Percentiles rank a stretch among this genome's conserved stretches.
Conservation (phyloP, 2,888 invertebrate genomes). For the Plebejus melissa region DNA sequence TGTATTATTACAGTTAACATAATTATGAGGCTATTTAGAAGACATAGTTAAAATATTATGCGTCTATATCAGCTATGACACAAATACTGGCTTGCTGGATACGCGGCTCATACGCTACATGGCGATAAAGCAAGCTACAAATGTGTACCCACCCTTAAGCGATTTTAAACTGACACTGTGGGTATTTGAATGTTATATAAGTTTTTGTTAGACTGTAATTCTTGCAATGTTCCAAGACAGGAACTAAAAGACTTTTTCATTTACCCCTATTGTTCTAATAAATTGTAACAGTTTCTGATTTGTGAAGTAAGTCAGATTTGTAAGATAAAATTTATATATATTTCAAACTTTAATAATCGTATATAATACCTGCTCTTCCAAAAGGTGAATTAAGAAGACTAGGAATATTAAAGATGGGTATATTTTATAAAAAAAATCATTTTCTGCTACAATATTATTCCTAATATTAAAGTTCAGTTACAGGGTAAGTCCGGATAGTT, state of each 20-base stretch:
- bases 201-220: background rate
- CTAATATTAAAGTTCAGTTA: too few species aligned
- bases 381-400: background rate
- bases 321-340: background rate
- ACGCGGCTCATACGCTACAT: background rate
- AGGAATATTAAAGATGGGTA: too few species aligned
- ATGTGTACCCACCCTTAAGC: slow-evolving; percentile 39
- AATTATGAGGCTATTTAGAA: too few species aligned
- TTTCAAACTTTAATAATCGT: background rate
- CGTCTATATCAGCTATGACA: too few species aligned
- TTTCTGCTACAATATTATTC: too few species aligned
- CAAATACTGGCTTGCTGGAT: too few species aligned
- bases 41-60: too few species aligned
- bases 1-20: too few species aligned
- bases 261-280: background rate
- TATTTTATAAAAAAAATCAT: too few species aligned
- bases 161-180: slow-evolving; percentile 42
- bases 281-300: background rate
- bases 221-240: background rate
- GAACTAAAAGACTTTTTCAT: background rate
- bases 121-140: background rate
- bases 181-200: slow-evolving; percentile 32
- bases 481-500: too few species aligned
- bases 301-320: background rate
- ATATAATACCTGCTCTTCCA: background rate